These are phyloP conservation scores for Drosophila lini DNA, from an alignment of 1,140 invertebrate genomes.

Conservation along the genomic window DNA sequence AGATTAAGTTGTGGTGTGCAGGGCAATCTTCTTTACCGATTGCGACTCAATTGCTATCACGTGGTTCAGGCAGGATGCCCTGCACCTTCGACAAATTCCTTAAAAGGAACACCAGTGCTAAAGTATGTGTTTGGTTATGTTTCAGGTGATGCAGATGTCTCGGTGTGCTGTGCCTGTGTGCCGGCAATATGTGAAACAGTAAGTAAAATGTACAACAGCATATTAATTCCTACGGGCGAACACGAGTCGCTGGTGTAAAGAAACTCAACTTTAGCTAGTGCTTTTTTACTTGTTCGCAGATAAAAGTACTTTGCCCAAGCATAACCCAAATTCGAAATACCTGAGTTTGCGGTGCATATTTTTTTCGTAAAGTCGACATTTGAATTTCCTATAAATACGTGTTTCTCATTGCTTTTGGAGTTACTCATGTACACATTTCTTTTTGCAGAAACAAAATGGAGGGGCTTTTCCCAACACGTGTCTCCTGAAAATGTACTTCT, in stretches of 20 bases:
- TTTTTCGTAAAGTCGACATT: constrained; percentile 68
- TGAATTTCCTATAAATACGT: background rate
- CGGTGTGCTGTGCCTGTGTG: background rate
- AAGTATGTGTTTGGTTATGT: background rate
- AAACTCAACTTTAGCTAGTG: constrained; percentile 79
- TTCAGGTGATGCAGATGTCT: constrained; percentile 41
- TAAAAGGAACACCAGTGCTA: background rate
- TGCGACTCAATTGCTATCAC: constrained; percentile 46
- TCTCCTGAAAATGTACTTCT: background rate
- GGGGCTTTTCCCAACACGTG: constrained; percentile 1
- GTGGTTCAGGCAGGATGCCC: constrained; percentile 27
- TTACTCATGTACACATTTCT: constrained; percentile 6
- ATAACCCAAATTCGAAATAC: constrained; percentile 74
- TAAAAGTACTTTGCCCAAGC: constrained; percentile 76
- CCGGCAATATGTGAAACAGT: constrained; percentile 27
- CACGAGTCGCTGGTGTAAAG: constrained; percentile 83
- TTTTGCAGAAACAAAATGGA: constrained; percentile 21
- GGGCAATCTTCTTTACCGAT: constrained; percentile 7
- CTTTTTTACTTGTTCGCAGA: constrained; percentile 81
- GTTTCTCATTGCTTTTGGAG: background rate
- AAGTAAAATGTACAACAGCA: constrained; percentile 1
- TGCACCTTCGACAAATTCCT: constrained; percentile 26
- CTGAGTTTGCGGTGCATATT: constrained; percentile 82
- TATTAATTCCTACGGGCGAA: constrained; percentile 32
- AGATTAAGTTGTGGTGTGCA: constrained; percentile 41